These are phyloP conservation scores for Actias luna DNA, from an alignment of 2,888 invertebrate species.

Conservation along the genomic window DNA sequence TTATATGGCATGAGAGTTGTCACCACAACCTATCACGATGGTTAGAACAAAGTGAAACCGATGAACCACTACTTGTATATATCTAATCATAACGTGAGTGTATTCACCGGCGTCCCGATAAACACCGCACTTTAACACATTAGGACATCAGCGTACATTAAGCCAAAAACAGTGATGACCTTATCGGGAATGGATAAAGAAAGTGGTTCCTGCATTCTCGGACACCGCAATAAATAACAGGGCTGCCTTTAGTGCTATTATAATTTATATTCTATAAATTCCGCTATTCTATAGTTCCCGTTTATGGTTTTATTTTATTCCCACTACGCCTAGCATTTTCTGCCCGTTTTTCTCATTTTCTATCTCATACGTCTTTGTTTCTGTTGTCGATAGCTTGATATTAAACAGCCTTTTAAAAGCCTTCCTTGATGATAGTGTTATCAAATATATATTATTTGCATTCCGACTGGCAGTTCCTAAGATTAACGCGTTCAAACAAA, in stretches of 20 bases:
- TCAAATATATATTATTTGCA: too few relatives aligned
- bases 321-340: too few relatives aligned
- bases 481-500: too few relatives aligned
- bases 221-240: slow-evolving; percentile 23
- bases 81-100: slow-evolving; percentile 15
- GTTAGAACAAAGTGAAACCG: slow-evolving; percentile 15
- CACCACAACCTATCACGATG: background rate
- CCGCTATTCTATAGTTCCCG: too few relatives aligned
- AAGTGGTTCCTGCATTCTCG: slow-evolving; percentile 49
- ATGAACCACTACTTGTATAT: background rate
- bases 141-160: slow-evolving; percentile 2
- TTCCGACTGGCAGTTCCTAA: too few relatives aligned
- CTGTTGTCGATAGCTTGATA: too few relatives aligned
- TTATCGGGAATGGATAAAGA: slow-evolving; percentile 38
- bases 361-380: too few relatives aligned
- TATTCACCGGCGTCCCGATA: slow-evolving; percentile 12
- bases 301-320: too few relatives aligned
- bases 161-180: slow-evolving; percentile 19
- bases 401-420: too few relatives aligned
- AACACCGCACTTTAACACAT: slow-evolving; percentile 5
- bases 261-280: background rate
- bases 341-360: too few relatives aligned
- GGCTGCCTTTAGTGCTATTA: slow-evolving; percentile 24
- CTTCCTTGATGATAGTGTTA: too few relatives aligned
- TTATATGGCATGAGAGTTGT: background rate